phyloP scores from a whole-genome alignment of 2,888 invertebrate genomes.

The Zele albiditarsus region DNA sequence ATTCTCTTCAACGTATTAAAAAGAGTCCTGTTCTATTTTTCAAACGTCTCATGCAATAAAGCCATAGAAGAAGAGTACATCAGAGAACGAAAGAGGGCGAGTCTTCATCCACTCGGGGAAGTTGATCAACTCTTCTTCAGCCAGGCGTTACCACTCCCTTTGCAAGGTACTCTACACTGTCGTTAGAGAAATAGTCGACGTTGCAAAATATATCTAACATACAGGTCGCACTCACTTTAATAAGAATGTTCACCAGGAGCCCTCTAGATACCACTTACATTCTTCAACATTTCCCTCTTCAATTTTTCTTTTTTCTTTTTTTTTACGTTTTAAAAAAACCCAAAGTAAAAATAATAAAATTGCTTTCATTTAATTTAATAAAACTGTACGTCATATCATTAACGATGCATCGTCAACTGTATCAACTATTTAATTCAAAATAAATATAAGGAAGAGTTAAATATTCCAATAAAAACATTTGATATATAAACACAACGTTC shows the following conservation, averaged over 20 bases:
- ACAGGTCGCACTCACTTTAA: conserved; percentile 55
- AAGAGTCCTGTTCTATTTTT: not conserved
- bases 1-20: not conserved
- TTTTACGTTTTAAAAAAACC: too few species aligned
- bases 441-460: conserved; percentile 4
- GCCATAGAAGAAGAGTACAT: not conserved
- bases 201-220: not conserved
- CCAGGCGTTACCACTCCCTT: not conserved
- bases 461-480: not conserved
- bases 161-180: not conserved
- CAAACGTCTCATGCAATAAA: not conserved
- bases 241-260: conserved; percentile 45
- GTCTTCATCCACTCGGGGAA: not conserved
- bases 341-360: not conserved
- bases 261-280: conserved; percentile 33
- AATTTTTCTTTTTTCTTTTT: too few species aligned
- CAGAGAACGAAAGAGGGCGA: not conserved
- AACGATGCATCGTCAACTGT: conserved; percentile 7
- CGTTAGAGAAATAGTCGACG: conserved; percentile 4
- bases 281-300: not conserved
- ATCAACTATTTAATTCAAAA: not conserved
- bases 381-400: conserved; percentile 10
- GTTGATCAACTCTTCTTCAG: conserved; percentile 9
- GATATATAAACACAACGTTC: conserved; percentile 7
- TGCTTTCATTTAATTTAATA: not conserved